These are phyloP conservation scores for Cosmopolites sordidus DNA, from an alignment of 2,888 invertebrate species.

Conservation along the genomic window DNA sequence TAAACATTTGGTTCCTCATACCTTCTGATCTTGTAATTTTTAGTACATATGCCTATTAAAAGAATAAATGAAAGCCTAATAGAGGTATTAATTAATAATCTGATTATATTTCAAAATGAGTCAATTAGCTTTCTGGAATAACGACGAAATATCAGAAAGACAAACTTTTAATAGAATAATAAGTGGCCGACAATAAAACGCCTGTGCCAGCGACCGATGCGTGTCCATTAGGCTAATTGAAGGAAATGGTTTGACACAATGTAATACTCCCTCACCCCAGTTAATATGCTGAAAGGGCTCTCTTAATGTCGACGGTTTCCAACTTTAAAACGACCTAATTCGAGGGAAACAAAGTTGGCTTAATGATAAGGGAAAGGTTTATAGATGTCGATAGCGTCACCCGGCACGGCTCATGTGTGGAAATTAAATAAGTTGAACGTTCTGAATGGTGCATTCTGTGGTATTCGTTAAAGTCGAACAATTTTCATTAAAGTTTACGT, in stretches of 20 bases:
- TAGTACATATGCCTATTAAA: no score
- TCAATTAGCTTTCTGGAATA: no score
- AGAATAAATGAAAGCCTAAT: no score
- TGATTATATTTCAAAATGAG: no score
- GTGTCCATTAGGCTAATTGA: slow-evolving; percentile 6
- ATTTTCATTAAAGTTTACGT: slow-evolving; percentile 3
- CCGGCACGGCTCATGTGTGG: neutral
- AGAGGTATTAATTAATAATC: no score
- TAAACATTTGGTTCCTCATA: no score
- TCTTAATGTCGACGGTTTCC: neutral
- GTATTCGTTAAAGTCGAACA: neutral
- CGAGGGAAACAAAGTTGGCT: neutral
- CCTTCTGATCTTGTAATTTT: no score
- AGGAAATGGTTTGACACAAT: slow-evolving; percentile 4
- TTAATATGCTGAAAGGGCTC: slow-evolving; percentile 1
- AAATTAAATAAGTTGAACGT: slow-evolving; percentile 6
- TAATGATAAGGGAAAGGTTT: slow-evolving; percentile 3
- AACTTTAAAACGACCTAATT: slow-evolving; percentile 3
- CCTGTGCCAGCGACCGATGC: neutral
- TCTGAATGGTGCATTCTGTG: neutral
- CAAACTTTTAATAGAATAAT: slow-evolving; percentile 1
- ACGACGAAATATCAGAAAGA: no score
- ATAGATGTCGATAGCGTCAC: slow-evolving; percentile 4
- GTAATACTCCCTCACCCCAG: neutral
- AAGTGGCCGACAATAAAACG: neutral